Evolutionary conservation across 2,113 vertebrate species (phyloP).

Genomic region (Ahaetulla prasina): DNA sequence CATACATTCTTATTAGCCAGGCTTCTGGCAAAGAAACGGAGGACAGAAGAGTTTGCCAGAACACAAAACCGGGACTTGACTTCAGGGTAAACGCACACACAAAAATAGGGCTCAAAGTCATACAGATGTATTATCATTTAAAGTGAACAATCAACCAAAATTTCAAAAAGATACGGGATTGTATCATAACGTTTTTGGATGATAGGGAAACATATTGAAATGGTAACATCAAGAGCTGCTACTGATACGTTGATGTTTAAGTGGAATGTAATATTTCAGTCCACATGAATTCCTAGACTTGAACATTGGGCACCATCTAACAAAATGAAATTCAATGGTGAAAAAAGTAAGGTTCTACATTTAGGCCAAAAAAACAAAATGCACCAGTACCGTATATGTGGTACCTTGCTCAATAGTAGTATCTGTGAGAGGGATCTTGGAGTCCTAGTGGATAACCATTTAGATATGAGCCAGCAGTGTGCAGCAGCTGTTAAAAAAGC

Average conservation of each 20-base stretch:
- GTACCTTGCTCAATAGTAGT: too few relatives aligned
- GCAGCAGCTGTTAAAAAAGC: too few relatives aligned
- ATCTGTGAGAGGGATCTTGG: too few relatives aligned
- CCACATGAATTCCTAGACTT: neutral
- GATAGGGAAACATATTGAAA: accelerated
- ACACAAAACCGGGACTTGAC: slow-evolving; percentile 23
- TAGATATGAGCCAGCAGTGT: too few relatives aligned
- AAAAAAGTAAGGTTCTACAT: too few relatives aligned
- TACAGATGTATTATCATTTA: neutral
- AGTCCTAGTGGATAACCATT: too few relatives aligned
- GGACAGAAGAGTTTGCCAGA: slow-evolving; percentile 41
- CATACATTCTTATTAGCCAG: slow-evolving; percentile 12
- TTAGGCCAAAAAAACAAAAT: too few relatives aligned
- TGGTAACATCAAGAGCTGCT: accelerated
- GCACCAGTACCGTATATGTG: too few relatives aligned
- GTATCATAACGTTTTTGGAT: neutral
- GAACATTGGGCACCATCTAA: too few relatives aligned
- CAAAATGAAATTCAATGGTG: too few relatives aligned
- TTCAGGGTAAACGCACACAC: slow-evolving; percentile 24
- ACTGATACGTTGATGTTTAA: accelerated
- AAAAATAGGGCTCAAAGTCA: neutral
- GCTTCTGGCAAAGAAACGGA: slow-evolving; percentile 38
- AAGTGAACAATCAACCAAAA: neutral
- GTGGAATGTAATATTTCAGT: neutral
- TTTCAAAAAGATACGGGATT: neutral